Conservation (phyloP, 2,888 invertebrate species). For the Apotomis betuletana region DNA sequence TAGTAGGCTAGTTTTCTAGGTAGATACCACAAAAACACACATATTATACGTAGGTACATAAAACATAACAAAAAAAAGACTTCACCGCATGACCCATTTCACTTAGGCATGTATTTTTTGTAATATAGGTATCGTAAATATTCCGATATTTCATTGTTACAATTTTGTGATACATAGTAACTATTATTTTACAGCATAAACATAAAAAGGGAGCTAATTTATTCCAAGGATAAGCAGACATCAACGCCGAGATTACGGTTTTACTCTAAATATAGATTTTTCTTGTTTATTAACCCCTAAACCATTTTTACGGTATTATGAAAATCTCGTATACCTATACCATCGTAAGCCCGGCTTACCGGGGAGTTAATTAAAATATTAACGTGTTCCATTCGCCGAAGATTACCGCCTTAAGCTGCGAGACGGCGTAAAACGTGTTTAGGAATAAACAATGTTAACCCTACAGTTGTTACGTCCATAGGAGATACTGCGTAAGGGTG, state of each 20-base stretch:
- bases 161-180: neutral
- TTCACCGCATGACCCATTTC: too few relatives aligned
- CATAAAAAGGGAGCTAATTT: neutral
- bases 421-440: slow-evolving; percentile 25
- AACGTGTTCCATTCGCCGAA: slow-evolving; percentile 27
- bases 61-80: too few relatives aligned
- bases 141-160: too few relatives aligned
- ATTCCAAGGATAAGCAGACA: neutral
- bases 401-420: slow-evolving; percentile 33
- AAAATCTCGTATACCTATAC: slow-evolving; percentile 21
- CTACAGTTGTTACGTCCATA: neutral
- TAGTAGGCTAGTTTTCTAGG: too few relatives aligned
- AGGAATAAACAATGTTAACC: slow-evolving; percentile 30
- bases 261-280: slow-evolving; percentile 6
- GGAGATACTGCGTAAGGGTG: neutral
- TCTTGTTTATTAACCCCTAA: slow-evolving; percentile 15
- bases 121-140: too few relatives aligned
- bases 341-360: slow-evolving; percentile 8
- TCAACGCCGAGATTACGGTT: neutral
- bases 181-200: neutral
- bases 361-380: slow-evolving; percentile 38
- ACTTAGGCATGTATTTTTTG: too few relatives aligned
- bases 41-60: too few relatives aligned
- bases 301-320: slow-evolving; percentile 18
- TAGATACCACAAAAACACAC: too few relatives aligned